Evolutionary conservation across 2,888 invertebrate genomes (phyloP), one percentile per base, ranked within the genome.

Genomic region (Cistogaster globosa): DNA sequence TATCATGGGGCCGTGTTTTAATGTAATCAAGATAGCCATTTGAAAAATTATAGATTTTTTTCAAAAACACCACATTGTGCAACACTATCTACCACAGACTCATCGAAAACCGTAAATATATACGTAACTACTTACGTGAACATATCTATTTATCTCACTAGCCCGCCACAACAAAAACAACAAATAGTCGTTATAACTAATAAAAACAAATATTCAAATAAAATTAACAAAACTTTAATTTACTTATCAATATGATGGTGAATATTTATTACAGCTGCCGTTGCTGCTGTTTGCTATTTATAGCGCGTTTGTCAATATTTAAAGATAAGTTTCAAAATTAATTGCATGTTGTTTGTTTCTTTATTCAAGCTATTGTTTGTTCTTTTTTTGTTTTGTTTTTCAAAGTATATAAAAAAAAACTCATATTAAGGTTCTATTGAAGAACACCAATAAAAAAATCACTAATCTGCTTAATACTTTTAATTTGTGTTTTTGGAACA

Each of bases 401-500:
- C 3, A 9, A 16, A 55, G 18, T 26, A 32, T 51, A n/a, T n/a
- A n/a, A n/a, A 74, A 38, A 42, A 8, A 6, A 32, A 7, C 32
- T 5, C 12, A 8, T 32, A 53, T 38, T 48, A 57, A 63, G 69
- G 51, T 78, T 71, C 71, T 55, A 51, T 55, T 36, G 69, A 71
- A 78, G 62, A 78, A 78, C 36, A 78, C 51, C 51, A 42, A 22
- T 48, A 48, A 69, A 53, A n/a, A 55, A 62, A 69, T 42, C 38
- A 51, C 53, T 32, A 62, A 51, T 68, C 60, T 38, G 42, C 67
- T 20, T 55, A 22, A 26, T 32, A 32, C 8, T 74, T 48, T n/a
- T 62, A 85, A 85, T 82, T 82, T 85, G 85, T 85, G 85, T 85
- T 85, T 85, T 78, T 85, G 85, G 85, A 85, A 85, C 85, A 79